These are phyloP conservation scores for Esox lucius DNA, from an alignment of 2,797 vertebrate species.

Conservation along the genomic window DNA sequence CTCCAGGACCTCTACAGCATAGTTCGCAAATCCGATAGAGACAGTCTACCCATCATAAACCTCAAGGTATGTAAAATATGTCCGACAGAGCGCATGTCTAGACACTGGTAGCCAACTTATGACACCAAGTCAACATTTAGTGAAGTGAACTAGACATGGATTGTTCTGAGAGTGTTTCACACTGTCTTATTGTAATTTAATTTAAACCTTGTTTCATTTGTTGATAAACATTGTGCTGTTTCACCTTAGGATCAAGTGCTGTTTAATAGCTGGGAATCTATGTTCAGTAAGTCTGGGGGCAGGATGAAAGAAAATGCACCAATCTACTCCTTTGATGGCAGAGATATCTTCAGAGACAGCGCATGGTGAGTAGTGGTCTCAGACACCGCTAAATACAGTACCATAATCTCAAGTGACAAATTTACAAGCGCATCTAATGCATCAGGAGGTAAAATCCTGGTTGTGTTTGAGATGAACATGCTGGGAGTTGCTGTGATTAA, in stretches of 20 bases:
- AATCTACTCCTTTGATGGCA: conserved; percentile 88
- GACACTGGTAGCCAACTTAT: neutral
- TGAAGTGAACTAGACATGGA: neutral
- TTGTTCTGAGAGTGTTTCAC: neutral
- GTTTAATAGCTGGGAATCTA: conserved; percentile 86
- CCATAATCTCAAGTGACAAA: neutral
- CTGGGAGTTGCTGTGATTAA: too few species aligned
- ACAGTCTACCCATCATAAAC: conserved; percentile 82
- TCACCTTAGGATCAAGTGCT: conserved; percentile 84
- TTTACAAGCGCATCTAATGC: neutral
- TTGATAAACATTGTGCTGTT: neutral
- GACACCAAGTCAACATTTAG: neutral
- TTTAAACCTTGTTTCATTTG: neutral
- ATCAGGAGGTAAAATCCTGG: neutral
- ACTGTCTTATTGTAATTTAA: neutral
- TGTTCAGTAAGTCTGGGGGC: conserved; percentile 75
- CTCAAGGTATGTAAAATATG: conserved; percentile 74
- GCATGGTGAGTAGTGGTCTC: conserved; percentile 77
- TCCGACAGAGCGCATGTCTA: neutral
- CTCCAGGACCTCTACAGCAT: conserved; percentile 93
- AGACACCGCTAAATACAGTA: neutral
- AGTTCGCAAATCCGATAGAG: conserved; percentile 81
- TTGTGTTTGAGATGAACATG: neutral
- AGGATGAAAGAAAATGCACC: conserved; percentile 68
- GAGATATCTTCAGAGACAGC: conserved; percentile 79